Evolutionary conservation across 1,140 invertebrate genomes (phyloP), one percentile per base, ranked within the genome.

Genomic region (Lucilia cuprina): DNA sequence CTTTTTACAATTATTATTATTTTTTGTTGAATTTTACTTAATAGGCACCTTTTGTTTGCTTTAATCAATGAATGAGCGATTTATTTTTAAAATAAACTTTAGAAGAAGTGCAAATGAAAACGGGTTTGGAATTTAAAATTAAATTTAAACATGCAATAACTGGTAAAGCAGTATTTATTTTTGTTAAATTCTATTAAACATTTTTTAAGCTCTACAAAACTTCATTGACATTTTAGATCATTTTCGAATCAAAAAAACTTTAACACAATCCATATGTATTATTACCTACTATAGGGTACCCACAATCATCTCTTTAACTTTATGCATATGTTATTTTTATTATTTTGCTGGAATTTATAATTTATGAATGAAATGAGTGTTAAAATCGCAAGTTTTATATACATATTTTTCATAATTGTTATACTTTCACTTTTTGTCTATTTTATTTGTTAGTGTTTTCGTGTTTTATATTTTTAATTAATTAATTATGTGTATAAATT

Each of bases 371-470:
- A 21, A 70, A 21, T 55, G 65, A 70, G 65, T 70, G 19, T 70
- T 70, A 19, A 70, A 41, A 55, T 55, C 17, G 50, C 50, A 55
- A 55, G 12, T 55, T 21, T 70, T 21, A 21, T 25, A 21, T 21
- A 21, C 4, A 21, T 65, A 4, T 17, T 70, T 21, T 70, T 70
- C 17, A 21, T 70, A 70, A 70, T 21, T 70, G 19, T 21, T 19
- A 70, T 25, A 70, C 65, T 70, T 70, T 70, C 65, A 70, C 65
- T 70, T 70, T 70, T 65, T 65, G 14, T 65, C 49, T 49, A 49
- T 14, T 17, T 17, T 55, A 5, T 70, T 70, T 70, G 55, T 60
- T 60, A 7, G 14, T 60, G 10, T 70, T 70, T 70, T 70, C 65
- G 19, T 25, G 65, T 70, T 70, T 19, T 70, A 70, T 21, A 25